Base-by-base conservation (phyloP, 2,113 vertebrate species). In the Zonotrichia leucophrys region DNA sequence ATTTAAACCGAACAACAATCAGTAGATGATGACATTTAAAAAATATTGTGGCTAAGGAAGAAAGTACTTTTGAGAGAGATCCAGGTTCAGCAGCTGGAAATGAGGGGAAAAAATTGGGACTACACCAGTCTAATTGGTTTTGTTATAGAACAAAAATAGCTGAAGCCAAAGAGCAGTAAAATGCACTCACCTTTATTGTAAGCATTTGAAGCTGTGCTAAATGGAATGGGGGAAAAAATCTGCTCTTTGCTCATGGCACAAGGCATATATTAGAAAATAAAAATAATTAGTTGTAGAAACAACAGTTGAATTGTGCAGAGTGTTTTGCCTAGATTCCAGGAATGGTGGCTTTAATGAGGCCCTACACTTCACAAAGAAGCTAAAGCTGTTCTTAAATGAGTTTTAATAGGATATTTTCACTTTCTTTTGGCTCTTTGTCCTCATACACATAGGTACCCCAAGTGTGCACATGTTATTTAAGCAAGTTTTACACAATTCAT, bases 211-310 rank as follows among this genome's bases (percentile, higher is more conserved):
- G 92, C 95, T 93, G 90, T 44, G 33, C 91, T 96, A 97, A 98
- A 97, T 91, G 94, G 91, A 97, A 92, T 41, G 74, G n/a, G 31
- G 22, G 9, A 2, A 23, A 83, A 83, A 84, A 79, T 86, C 86
- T 69, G 82, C 69, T 94, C 92, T 95, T 96, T 95, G 76, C 93
- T 94, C 79, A 63, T 90, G 70, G 84, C 42, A 96, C 96, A 98
- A 91, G 93, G 91, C 70, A 93, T 98, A 86, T 98, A 98, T 96
- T 96, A 96, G 91, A 96, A 98, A 97, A 98, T 97, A 98, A 97
- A 98, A 98, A 97, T 97, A 95, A 98, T 98, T 98, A 98, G 98
- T 98, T 98, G 98, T 90, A 97, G 97, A 97, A 98, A 97, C 98
- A 98, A 98, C 97, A 97, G 97, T 87, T 98, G 97, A 98, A 98